phyloP scores from a whole-genome alignment of 2,888 invertebrate genomes.

The Hypselothyrea guttata region DNA sequence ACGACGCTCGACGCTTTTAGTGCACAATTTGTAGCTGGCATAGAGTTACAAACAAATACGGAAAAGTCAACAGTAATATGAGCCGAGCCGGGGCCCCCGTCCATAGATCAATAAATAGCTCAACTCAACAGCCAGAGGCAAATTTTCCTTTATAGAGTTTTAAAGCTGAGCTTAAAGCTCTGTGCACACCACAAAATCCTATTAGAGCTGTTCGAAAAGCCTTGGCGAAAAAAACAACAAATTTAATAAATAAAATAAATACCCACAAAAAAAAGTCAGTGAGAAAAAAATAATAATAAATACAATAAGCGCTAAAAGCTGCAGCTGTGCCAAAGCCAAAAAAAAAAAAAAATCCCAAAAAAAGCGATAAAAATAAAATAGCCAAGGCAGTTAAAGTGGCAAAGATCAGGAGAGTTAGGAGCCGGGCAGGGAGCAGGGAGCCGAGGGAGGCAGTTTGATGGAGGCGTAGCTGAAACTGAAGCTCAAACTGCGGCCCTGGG shows the following conservation, averaged over 20 bases:
- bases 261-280: slow-evolving; percentile 15
- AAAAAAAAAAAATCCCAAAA: slow-evolving; percentile 47
- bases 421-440: background rate
- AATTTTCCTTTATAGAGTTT: slow-evolving; percentile 10
- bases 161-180: slow-evolving; percentile 28
- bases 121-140: background rate
- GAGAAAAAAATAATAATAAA: slow-evolving; percentile 57
- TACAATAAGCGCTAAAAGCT: slow-evolving; percentile 54
- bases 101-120: background rate
- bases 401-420: slow-evolving; percentile 48
- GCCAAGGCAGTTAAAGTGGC: slow-evolving; percentile 53
- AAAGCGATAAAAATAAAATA: too few species aligned
- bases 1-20: too few species aligned
- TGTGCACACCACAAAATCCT: slow-evolving; percentile 57
- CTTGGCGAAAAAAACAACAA: slow-evolving; percentile 57
- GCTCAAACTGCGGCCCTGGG: slow-evolving; percentile 17
- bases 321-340: slow-evolving; percentile 64
- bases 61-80: background rate
- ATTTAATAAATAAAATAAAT: slow-evolving; percentile 66
- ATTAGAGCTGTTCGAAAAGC: slow-evolving; percentile 68
- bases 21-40: too few species aligned
- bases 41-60: background rate
- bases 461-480: background rate
- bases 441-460: too few species aligned
- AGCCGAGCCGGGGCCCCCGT: background rate